Base-by-base conservation (phyloP, 2,113 vertebrate genomes). In the Pygathrix nemaeus region DNA sequence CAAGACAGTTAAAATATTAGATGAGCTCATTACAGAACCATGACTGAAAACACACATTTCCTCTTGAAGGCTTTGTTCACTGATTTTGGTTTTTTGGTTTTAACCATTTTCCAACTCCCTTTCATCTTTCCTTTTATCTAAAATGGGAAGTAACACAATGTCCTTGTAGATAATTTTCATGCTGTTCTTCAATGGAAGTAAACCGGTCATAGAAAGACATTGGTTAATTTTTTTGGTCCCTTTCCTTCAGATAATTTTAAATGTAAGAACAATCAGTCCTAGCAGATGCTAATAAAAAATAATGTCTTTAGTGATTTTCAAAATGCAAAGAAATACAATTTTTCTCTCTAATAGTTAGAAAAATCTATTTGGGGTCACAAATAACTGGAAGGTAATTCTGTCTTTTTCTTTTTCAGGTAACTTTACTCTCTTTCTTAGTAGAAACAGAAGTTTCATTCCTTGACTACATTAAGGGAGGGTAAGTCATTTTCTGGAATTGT, bases 401-500 rank as follows among this genome's bases (percentile, higher is more conserved):
- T n/a, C 5, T 76, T 48, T 83, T 27, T 32, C 55, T 35, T 70
- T 79, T 97, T 88, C 98, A 99, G 99, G 99, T 99, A 96, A 99
- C 99, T 3, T 99, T 99, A 98, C 99, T 99, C 96, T 99, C 99
- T 72, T 99, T 99, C 98, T 98, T 99, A 89, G 99, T 99, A 98
- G 99, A 99, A 98, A 99, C 99, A 84, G 99, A 99, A 98, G 99
- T 99, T 98, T 99, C 99, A 98, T 99, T 99, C 98, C 99, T 99
- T 98, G 99, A 99, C 99, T 99, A 99, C 98, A 99, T 99, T 98
- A 99, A 99, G 99, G 99, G 99, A 98, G 99, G 99, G 99, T 99
- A 98, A 99, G 99, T 99, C 92, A 89, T 93, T 96, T 48, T 72
- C 80, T 97, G 68, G 95, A 97, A 59, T 83, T 43, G 38, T 98